These are phyloP conservation scores for Megaceryle maxima DNA, from an alignment of 2,113 vertebrate species.

Conservation along the genomic window DNA sequence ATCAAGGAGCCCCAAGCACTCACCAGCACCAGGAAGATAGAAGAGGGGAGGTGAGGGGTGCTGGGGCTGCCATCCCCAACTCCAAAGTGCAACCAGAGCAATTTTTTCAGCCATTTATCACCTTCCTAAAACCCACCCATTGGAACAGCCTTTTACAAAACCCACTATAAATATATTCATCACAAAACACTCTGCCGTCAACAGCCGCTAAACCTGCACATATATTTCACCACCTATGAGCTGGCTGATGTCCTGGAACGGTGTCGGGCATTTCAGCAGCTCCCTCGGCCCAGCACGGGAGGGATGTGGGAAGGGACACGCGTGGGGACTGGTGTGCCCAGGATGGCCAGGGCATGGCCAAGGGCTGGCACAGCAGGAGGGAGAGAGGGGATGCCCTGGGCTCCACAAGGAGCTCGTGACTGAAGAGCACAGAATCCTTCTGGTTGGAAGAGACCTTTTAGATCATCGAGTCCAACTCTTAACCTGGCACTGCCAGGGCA, in stretches of 20 bases:
- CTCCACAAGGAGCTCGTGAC: rapidly evolving
- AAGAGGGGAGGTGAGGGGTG: rapidly evolving
- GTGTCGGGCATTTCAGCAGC: neutral
- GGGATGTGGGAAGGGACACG: neutral
- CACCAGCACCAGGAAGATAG: neutral
- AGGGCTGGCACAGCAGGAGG: neutral
- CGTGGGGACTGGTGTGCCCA: rapidly evolving
- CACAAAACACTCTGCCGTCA: neutral
- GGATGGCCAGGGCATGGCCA: neutral
- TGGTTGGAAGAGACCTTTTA: neutral
- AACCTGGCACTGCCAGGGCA: too few species aligned
- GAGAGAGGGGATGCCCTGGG: neutral
- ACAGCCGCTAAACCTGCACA: neutral
- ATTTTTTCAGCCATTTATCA: constrained; percentile 21
- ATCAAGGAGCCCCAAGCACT: neutral
- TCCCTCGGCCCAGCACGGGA: neutral
- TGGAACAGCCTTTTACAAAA: constrained; percentile 1
- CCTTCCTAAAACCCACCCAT: neutral
- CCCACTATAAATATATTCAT: neutral
- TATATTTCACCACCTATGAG: neutral
- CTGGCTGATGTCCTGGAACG: neutral
- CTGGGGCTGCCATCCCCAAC: neutral
- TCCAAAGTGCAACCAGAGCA: neutral
- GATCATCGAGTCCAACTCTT: neutral
- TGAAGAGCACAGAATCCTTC: neutral